Percentiles rank a stretch among this genome's conserved stretches.
Conservation (phyloP, 2,888 invertebrate species). For the Tenthredo scrophulariae region DNA sequence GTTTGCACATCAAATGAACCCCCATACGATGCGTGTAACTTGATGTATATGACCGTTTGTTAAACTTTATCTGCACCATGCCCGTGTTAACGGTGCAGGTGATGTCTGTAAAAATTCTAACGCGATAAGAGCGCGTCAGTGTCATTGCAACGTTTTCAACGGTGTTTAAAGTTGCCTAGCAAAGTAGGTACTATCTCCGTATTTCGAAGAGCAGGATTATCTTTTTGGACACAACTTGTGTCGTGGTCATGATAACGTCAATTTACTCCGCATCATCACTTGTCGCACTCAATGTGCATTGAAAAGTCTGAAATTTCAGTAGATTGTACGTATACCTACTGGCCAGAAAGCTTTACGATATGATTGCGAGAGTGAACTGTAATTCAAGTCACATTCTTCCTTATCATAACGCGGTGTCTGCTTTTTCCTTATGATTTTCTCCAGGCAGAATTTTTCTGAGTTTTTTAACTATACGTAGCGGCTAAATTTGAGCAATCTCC, state of each 20-base stretch:
- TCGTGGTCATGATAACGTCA: background rate
- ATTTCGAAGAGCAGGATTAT: background rate
- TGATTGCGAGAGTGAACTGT: background rate
- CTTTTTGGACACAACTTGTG: background rate
- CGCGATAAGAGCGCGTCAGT: background rate
- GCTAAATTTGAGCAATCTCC: background rate
- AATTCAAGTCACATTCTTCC: background rate
- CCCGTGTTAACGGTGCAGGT: background rate
- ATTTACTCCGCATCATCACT: background rate
- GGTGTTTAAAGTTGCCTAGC: background rate
- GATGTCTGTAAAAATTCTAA: conserved; percentile 34
- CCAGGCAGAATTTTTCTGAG: background rate
- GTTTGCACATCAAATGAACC: background rate
- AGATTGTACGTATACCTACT: background rate
- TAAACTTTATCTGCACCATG: background rate
- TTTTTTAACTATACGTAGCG: background rate
- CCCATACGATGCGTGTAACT: background rate
- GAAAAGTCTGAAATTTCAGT: conserved; percentile 11
- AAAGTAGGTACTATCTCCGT: background rate
- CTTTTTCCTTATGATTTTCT: background rate
- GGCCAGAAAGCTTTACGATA: background rate
- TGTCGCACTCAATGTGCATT: background rate
- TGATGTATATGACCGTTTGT: conserved; percentile 9
- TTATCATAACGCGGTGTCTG: background rate
- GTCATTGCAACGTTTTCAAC: conserved; percentile 7